Conservation (phyloP, 2,888 invertebrate genomes). For the Spisula subtruncata region DNA sequence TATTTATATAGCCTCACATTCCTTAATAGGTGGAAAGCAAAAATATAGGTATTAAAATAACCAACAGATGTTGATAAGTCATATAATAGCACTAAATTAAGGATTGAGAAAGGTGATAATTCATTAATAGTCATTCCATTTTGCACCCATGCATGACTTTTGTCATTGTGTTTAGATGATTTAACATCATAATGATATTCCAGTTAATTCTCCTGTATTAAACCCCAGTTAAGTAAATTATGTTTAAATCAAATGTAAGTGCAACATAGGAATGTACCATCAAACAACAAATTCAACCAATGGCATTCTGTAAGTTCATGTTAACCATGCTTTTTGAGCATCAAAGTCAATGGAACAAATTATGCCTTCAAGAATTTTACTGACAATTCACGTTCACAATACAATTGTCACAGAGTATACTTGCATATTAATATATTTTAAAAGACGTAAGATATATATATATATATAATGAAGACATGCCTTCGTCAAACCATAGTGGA, state of each 20-base stretch:
- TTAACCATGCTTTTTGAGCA: background rate
- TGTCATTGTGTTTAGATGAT: too few species aligned
- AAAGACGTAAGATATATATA: background rate
- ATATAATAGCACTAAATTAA: too few species aligned
- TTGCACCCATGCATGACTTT: too few species aligned
- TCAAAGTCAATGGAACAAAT: background rate
- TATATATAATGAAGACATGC: conserved; percentile 63
- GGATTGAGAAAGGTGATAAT: too few species aligned
- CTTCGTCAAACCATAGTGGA: conserved; percentile 72
- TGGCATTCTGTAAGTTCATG: background rate
- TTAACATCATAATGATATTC: too few species aligned
- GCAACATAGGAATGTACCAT: background rate
- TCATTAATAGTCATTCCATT: too few species aligned
- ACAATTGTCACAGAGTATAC: conserved; percentile 26
- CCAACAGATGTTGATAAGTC: too few species aligned
- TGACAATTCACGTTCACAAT: background rate
- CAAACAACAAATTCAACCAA: background rate
- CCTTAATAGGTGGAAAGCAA: too few species aligned
- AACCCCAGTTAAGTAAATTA: background rate
- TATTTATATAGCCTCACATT: too few species aligned
- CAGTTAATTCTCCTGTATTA: background rate
- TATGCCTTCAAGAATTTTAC: conserved; percentile 6
- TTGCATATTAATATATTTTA: conserved; percentile 3
- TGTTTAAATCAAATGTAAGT: background rate
- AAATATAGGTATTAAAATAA: too few species aligned